phyloP scores from a whole-genome alignment of 2,797 vertebrate species.

The Pangasius djambal region DNA sequence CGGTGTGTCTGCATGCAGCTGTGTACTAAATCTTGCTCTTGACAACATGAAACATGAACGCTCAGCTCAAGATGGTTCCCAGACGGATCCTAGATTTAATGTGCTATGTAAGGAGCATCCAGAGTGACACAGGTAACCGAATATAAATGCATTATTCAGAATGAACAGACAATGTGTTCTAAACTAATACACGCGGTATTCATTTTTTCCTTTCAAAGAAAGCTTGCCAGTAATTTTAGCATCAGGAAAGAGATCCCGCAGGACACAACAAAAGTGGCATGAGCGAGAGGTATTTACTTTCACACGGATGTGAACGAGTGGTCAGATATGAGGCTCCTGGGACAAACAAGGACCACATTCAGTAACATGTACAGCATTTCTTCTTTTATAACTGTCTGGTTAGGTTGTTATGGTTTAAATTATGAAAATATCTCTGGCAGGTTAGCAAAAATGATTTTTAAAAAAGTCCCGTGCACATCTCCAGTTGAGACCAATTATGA shows the following conservation, averaged over 20 bases:
- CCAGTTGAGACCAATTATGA: not conserved
- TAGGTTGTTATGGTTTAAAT: not conserved
- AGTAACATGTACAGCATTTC: not conserved
- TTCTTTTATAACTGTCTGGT: not conserved
- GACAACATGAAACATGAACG: conserved; percentile 63
- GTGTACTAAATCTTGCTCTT: conserved; percentile 15
- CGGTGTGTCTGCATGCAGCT: conserved; percentile 24
- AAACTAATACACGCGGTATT: not conserved
- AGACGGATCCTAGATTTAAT: conserved; percentile 62
- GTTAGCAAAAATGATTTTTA: not conserved
- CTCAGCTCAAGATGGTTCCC: conserved; percentile 34
- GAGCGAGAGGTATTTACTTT: not conserved
- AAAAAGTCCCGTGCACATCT: not conserved
- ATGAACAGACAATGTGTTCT: not conserved
- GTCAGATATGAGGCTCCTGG: not conserved
- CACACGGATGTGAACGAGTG: not conserved
- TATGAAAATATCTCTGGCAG: not conserved
- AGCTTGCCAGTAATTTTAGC: not conserved
- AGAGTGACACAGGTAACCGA: conserved; percentile 49
- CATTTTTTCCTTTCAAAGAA: not conserved
- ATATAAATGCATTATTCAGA: not conserved
- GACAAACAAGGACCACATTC: not conserved
- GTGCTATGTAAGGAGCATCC: conserved; percentile 20
- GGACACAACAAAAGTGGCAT: not conserved
- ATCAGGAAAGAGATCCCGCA: not conserved